Base-by-base conservation (phyloP, 2,797 vertebrate species). In the Xiphorhynchus erythropygius region DNA sequence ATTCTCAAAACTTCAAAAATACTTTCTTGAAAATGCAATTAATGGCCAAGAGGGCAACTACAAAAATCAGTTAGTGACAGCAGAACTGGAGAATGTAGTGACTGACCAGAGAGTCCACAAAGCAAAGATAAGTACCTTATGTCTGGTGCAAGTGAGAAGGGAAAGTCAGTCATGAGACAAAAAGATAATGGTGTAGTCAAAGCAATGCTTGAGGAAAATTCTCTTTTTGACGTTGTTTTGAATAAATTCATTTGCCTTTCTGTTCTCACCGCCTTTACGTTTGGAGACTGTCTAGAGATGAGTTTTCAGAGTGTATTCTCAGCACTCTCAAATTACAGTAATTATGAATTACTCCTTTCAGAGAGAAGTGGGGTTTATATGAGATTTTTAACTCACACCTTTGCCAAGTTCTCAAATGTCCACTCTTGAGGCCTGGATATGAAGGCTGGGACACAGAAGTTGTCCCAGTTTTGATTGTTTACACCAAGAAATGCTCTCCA, bases 331-430 rank as follows among this genome's bases (percentile, higher is more conserved):
- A 77, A 92, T 89, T 74, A 71, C 69, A 77, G 33, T 55, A 74
- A 92, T 59, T 90, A 73, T 55, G 42, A 80, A 94, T 83, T 87
- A 77, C 42, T 92, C 50, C 70, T 91, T 94, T 89, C 62, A 93
- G 76, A 68, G 2, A 81, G 37, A 94, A 90, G 8, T 39, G 65
- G 81, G 18, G 19, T 63, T 93, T 95, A 37, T 88, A 53, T 0
- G 7, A 93, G 63, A 60, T 90, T 82, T 90, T 91, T 78, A 62
- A 79, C 23, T 79, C 23, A 32, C 0, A 0, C 23, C 32, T 81
- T 85, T 93, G 55, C 63, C 56, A 65, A 5, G 24, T 77, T 95
- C 77, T 87, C 55, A 67, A 41, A 90, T 56, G 25, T 59, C 63
- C 39, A 44, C 11, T 7, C 63, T 64, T 56, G 32, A 55, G 55